Evolutionary conservation across 2,113 vertebrate genomes (phyloP), one percentile per base, ranked within the genome.

Genomic region (Geothlypis trichas): DNA sequence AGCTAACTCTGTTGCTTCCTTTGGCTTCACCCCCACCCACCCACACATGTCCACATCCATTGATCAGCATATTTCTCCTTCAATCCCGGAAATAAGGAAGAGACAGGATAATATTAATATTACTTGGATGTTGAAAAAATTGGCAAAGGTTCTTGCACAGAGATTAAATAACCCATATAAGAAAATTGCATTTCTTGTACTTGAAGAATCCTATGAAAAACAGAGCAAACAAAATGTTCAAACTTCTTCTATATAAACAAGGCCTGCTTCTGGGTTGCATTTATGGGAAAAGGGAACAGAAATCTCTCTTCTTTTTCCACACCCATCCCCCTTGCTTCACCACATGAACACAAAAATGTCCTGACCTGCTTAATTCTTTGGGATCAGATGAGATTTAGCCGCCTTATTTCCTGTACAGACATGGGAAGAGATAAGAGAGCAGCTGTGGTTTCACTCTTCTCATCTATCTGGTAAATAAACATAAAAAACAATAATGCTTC

Each of bases 321-420:
- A 15, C 23, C 31, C 62, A 65, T 22, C 13, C 39, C 61, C 44
- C 46, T 93, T 7, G 4, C 26, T 94, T 94, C 33, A 72, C 63
- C 81, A 54, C 24, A 83, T 51, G 28, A 82, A 39, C 76, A 84
- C 22, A 90, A 84, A 71, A 95, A 94, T 94, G 61, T 92, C 84
- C 83, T 97, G 89, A 82, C 47, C 42, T 73, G 61, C 85, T 87
- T 96, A 79, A 65, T 88, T 93, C 66, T 68, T 74, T 58, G 57
- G 63, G 89, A 69, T 90, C 88, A 96, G 78, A 67, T 93, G 61
- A 83, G 81, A 93, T 89, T 96, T 90, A 90, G 78, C 27, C 22
- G 11, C 39, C 77, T 92, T 90, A 65, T 84, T 97, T 97, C 96
- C 96, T 97, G 94, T 77, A 82, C 66, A 89, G 95, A 92, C 91